Percentiles rank a stretch among this genome's conserved stretches.
Conservation (phyloP, 2,113 vertebrate species). For the Illadopsis cleaveri region DNA sequence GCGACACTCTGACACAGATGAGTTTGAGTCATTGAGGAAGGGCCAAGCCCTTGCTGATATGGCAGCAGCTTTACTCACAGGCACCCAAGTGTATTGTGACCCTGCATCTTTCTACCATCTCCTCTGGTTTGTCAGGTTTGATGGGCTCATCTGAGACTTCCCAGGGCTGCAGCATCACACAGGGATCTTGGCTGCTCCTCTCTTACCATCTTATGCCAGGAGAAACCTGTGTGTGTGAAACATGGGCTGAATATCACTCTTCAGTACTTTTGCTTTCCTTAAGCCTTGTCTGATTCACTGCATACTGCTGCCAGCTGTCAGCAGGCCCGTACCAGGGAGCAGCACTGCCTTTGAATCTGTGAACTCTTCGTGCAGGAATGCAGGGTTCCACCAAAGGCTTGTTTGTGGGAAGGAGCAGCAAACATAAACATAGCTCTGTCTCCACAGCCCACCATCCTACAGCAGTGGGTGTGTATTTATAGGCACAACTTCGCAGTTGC, state of each 20-base stretch:
- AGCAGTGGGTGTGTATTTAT: neutral
- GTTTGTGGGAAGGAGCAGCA: neutral
- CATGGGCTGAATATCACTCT: neutral
- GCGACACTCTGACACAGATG: accelerated
- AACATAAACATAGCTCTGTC: neutral
- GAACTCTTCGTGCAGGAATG: accelerated
- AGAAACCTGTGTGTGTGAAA: neutral
- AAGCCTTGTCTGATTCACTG: neutral
- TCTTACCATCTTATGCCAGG: neutral
- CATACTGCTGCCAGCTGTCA: neutral
- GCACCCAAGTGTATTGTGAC: accelerated
- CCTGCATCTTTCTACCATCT: neutral
- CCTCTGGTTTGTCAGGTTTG: neutral
- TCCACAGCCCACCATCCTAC: neutral
- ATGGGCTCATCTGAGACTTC: neutral
- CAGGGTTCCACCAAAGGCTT: neutral
- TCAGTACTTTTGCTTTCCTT: neutral
- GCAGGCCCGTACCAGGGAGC: accelerated
- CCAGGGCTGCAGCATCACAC: neutral
- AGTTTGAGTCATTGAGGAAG: neutral
- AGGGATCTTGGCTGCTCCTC: neutral
- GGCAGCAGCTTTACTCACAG: neutral
- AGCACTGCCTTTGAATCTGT: accelerated
- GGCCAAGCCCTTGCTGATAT: neutral
- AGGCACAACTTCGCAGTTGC: accelerated